Conservation (phyloP, 2,113 vertebrate species). For the Protobothrops flavoviridis region DNA sequence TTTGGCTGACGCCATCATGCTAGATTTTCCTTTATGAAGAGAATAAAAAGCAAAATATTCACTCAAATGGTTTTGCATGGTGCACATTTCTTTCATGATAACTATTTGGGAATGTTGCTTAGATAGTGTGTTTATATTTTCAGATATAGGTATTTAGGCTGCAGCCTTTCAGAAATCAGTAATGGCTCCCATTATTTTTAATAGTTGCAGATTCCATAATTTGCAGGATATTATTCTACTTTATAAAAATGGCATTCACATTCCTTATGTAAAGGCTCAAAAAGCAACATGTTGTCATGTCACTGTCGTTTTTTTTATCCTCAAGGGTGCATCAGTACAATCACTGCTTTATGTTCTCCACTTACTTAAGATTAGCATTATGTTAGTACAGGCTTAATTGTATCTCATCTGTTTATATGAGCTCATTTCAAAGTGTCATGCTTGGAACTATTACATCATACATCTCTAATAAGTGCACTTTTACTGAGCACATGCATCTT, state of each 20-base stretch:
- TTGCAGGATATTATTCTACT: background rate
- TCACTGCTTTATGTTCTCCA: constrained; percentile 44
- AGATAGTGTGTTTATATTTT: background rate
- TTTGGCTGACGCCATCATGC: background rate
- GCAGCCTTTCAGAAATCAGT: background rate
- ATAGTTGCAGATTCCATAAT: background rate
- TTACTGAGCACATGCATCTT: constrained; percentile 72
- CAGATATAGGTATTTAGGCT: background rate
- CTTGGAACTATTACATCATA: constrained; percentile 72
- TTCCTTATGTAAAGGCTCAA: constrained; percentile 9
- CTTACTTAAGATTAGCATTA: constrained; percentile 63
- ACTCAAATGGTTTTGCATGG: background rate
- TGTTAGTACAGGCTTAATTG: constrained; percentile 56
- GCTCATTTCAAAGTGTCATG: constrained; percentile 69
- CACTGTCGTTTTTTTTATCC: constrained; percentile 35
- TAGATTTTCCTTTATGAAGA: background rate
- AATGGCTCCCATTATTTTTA: background rate
- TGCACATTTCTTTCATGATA: background rate
- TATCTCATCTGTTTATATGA: constrained; percentile 69
- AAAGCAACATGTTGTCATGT: constrained; percentile 16
- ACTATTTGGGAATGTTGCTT: background rate
- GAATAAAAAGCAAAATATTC: background rate
- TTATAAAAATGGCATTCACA: constrained; percentile 39
- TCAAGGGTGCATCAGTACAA: constrained; percentile 50
- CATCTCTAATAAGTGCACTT: constrained; percentile 61